Evolutionary conservation across 2,888 invertebrate species (phyloP).

Genomic region (Plutella xylostella): DNA sequence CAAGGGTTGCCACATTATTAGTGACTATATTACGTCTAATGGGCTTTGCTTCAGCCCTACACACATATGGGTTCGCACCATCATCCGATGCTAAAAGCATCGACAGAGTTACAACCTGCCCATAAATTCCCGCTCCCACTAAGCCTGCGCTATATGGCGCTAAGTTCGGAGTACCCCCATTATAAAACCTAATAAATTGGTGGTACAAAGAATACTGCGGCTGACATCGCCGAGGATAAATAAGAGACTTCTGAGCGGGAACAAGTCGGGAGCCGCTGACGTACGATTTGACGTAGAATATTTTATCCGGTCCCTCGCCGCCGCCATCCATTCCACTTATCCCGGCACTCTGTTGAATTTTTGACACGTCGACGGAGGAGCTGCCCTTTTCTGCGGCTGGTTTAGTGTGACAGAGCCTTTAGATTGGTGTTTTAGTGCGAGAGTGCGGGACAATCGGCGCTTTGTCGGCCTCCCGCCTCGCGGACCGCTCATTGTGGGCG

Average conservation of each 20-base stretch:
- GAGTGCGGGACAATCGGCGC: conserved; percentile 28
- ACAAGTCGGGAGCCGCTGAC: conserved; percentile 61
- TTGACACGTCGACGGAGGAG: conserved; percentile 55
- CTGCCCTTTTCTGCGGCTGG: conserved; percentile 56
- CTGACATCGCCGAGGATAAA: conserved; percentile 62
- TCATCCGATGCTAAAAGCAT: conserved; percentile 8
- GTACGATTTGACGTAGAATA: conserved; percentile 67
- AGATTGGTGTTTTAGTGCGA: conserved; percentile 49
- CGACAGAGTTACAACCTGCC: conserved; percentile 6
- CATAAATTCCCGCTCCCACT: conserved; percentile 3
- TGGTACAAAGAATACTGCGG: conserved; percentile 48
- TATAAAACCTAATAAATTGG: conserved; percentile 5
- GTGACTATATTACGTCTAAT: conserved; percentile 19
- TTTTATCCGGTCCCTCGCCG: conserved; percentile 56
- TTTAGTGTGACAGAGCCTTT: conserved; percentile 54
- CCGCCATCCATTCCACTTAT: conserved; percentile 67
- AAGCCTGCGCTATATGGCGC: not conserved
- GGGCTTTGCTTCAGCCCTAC: conserved; percentile 6
- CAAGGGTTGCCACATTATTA: conserved; percentile 20
- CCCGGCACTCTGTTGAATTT: conserved; percentile 63
- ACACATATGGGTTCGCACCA: not conserved
- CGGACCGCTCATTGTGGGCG: conserved; percentile 16
- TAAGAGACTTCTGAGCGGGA: conserved; percentile 59
- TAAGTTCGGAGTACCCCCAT: not conserved
- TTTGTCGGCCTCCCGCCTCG: conserved; percentile 21